These are phyloP conservation scores for Anastrepha ludens DNA, from an alignment of 1,140 invertebrate species.

Conservation along the genomic window DNA sequence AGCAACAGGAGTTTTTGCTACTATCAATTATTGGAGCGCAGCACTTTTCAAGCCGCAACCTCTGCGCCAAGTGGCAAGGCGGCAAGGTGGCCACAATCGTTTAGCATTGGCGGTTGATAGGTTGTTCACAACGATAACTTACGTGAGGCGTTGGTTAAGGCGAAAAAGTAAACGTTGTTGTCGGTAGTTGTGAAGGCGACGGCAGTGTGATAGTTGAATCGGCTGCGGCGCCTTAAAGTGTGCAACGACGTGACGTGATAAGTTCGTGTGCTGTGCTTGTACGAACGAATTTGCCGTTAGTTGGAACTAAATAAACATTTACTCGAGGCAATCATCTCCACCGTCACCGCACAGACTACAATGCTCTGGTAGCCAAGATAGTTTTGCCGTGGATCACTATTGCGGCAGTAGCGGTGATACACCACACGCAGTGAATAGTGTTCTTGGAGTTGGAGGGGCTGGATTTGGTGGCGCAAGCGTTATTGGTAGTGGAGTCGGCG, in stretches of 20 bases:
- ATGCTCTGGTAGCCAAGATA: conserved; percentile 75
- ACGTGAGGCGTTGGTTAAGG: neutral
- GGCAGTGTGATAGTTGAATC: neutral
- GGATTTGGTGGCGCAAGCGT: conserved; percentile 54
- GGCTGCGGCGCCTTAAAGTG: neutral
- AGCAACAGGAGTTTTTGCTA: conserved; percentile 32
- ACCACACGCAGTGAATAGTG: conserved; percentile 63
- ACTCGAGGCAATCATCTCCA: conserved; percentile 73
- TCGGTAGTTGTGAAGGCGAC: neutral
- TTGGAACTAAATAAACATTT: conserved; percentile 68
- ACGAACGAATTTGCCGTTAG: conserved; percentile 18
- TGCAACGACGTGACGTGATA: conserved; percentile 32
- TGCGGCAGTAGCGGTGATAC: conserved; percentile 70
- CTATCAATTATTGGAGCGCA: neutral
- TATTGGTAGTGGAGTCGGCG: conserved; percentile 13
- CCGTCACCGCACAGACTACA: conserved; percentile 74
- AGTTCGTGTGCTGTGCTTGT: neutral
- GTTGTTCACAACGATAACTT: neutral
- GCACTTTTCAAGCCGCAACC: neutral
- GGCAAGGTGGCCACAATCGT: neutral
- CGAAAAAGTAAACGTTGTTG: neutral
- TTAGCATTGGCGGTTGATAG: conserved; percentile 22
- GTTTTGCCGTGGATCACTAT: conserved; percentile 75
- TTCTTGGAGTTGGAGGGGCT: conserved; percentile 53
- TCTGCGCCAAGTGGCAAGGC: neutral